Percentiles rank a stretch among this genome's conserved stretches.
Conservation (phyloP, 2,797 vertebrate species). For the Nyctalus aviator region DNA sequence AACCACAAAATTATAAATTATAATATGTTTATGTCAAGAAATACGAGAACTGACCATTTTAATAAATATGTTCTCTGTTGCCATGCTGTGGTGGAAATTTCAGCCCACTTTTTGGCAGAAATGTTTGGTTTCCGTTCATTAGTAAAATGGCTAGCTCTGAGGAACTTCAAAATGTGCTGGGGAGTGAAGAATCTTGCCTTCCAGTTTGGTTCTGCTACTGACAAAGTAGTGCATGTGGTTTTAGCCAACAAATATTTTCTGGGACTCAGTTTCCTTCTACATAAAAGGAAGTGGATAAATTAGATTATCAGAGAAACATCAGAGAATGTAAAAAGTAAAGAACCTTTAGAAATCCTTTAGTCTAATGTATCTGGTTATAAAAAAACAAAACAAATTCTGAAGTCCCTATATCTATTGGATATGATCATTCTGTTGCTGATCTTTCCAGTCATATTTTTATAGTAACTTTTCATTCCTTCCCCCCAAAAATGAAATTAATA, state of each 20-base stretch:
- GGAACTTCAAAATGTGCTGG: not conserved
- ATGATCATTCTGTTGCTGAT: not conserved
- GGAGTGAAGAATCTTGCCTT: not conserved
- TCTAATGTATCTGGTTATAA: not conserved
- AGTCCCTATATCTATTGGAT: not conserved
- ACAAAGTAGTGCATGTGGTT: not conserved
- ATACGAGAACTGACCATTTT: not conserved
- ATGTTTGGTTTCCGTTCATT: not conserved
- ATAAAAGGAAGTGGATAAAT: not conserved
- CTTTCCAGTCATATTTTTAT: not conserved
- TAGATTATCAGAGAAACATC: not conserved
- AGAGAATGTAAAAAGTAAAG: not conserved
- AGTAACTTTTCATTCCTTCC: not conserved
- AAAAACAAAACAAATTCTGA: not conserved
- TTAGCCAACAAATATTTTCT: not conserved
- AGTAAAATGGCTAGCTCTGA: not conserved
- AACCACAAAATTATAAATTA: not conserved
- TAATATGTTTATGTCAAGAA: not conserved
- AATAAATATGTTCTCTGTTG: not conserved
- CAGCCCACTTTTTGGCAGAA: not conserved
- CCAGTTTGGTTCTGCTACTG: not conserved
- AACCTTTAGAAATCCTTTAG: not conserved
- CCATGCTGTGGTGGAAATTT: not conserved
- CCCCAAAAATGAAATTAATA: not conserved
- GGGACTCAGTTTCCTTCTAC: not conserved